A percentile compares a stretch with the other conserved stretches of the same genome.
Evolutionary conservation across 2,797 vertebrate species (phyloP).

Genomic region (Manis crassicaudata): DNA sequence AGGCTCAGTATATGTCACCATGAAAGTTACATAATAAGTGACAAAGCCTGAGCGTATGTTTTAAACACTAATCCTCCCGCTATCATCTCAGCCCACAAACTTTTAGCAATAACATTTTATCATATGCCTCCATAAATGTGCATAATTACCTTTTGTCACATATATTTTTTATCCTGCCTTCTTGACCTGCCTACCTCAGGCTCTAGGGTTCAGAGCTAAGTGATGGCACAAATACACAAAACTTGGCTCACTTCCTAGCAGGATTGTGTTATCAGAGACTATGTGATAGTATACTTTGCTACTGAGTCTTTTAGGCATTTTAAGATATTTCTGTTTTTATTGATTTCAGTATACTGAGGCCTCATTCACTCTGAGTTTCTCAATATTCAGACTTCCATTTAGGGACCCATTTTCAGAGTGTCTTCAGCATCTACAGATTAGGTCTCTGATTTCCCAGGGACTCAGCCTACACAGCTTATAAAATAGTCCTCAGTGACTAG

Average conservation of each 20-base stretch:
- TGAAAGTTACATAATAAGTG: background rate
- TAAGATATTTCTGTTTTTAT: background rate
- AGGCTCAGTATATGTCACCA: background rate
- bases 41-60: background rate
- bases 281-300: background rate
- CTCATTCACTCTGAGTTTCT: background rate
- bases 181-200: background rate
- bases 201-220: background rate
- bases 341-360: background rate
- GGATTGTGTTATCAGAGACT: background rate
- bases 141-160: background rate
- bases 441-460: background rate
- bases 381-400: background rate
- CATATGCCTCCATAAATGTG: background rate
- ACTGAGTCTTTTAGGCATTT: background rate
- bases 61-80: background rate
- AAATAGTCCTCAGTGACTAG: background rate
- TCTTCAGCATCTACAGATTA: background rate
- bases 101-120: background rate
- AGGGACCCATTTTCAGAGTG: background rate
- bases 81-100: background rate
- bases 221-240: background rate
- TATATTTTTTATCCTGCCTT: background rate
- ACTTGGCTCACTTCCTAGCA: background rate
- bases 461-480: background rate